Base-by-base conservation (phyloP, 2,797 vertebrate species). In the Apodemus agrarius region DNA sequence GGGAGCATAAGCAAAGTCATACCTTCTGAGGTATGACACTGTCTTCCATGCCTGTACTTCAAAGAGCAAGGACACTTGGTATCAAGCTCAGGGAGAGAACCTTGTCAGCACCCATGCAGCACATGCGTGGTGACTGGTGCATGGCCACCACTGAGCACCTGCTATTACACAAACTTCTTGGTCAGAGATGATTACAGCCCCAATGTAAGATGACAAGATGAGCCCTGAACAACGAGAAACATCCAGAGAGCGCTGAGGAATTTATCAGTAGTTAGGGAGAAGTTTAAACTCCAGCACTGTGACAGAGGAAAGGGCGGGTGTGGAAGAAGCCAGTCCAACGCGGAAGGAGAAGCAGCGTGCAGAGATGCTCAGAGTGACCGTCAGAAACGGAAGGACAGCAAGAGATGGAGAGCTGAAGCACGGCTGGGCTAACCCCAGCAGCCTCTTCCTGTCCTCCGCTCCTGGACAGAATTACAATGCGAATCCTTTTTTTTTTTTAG, bases 101-200 rank as follows among this genome's bases (percentile, higher is more conserved):
- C 78, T 69, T 81, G 75, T 12, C 52, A 78, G 16, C 63, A n/a
- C 76, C 82, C 17, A 63, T 65, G 76, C 61, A 65, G 37, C 46
- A 67, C 22, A 74, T 5, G 52, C 16, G 13, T n/a, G 74, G 34
- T 26, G 40, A 54, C 22, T n/a, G 79, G 57, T 75, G 59, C 13
- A 85, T 6, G 46, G 49, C 57, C 74, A 52, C 9, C 46, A 63
- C 57, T 59, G 57, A 59, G 57, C 57, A 59, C 37, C 80, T 81
- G 52, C 69, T 52, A 92, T 21, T 54, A 10, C 21, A 93, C 34
- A 83, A 93, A 93, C n/a, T 65, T 96, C 63, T 65, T 65, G 7
- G 61, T 78, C 19, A 78, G 78, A 29, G 34, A 37, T 14, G 12
- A 43, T 43, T 43, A 43, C 21, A 29, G 61, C 63, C 63, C 24